Conservation (phyloP, 2,113 vertebrate genomes). For the Pygoscelis antarcticus region DNA sequence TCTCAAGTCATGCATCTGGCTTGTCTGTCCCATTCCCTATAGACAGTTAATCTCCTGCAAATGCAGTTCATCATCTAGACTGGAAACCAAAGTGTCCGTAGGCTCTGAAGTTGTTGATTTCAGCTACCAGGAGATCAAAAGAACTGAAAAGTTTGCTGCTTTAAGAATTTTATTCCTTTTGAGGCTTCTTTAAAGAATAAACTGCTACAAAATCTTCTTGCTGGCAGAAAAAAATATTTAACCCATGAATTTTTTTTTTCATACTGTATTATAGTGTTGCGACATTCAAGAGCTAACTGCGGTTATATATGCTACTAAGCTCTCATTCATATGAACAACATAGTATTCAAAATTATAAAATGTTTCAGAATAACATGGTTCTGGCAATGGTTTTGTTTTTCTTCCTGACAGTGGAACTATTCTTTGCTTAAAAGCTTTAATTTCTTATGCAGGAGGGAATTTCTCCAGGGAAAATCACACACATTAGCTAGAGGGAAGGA, state of each 20-base stretch:
- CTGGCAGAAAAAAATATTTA: background rate
- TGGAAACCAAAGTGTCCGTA: background rate
- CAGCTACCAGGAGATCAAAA: background rate
- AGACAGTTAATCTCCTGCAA: background rate
- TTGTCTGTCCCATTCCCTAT: background rate
- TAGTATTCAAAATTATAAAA: background rate
- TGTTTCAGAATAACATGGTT: background rate
- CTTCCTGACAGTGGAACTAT: background rate
- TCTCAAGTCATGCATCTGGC: background rate
- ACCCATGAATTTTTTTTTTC: background rate
- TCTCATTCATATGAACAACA: background rate
- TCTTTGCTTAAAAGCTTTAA: constrained; percentile 40
- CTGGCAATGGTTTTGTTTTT: background rate
- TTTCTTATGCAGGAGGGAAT: constrained; percentile 51
- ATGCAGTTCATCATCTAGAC: background rate
- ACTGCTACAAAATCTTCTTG: background rate
- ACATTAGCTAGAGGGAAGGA: constrained; percentile 34
- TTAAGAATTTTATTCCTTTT: background rate
- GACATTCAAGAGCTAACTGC: background rate
- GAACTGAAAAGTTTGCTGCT: background rate
- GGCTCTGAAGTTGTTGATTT: background rate
- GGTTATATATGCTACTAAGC: background rate
- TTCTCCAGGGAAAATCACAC: constrained; percentile 47
- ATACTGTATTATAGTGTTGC: background rate
- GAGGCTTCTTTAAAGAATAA: background rate